Evolutionary conservation across 2,888 invertebrate genomes (phyloP), one percentile per base, ranked within the genome.

Genomic region (Ectemnius lituratus): DNA sequence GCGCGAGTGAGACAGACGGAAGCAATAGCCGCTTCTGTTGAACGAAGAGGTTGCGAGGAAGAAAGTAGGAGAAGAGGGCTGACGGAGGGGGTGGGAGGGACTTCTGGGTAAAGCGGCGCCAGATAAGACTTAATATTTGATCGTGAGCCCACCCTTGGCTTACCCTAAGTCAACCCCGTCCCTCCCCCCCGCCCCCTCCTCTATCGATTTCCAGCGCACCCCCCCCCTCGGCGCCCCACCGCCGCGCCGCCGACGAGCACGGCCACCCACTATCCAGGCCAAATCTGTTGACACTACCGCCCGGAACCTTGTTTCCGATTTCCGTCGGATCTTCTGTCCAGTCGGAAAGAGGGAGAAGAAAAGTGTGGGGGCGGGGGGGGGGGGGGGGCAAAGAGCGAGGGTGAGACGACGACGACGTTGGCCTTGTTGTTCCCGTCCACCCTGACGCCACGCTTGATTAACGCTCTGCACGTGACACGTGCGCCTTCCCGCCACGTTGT

Each of bases 51-150:
- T 8, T 37, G 67, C 70, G 80, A 62, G 76, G 79, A 62, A 76
- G 46, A 73, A 75, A 78, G 60, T 27, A 56, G 70, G 47, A 73
- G 63, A 70, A 47, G 81, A 79, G 83, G 86, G 86, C 84, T 83
- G 84, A 84, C 85, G 70, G 68, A 69, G 69, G 78, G 64, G 75
- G 68, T 66, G 58, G n/a, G 75, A 73, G 74, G 60, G 70, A 72
- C 84, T 86, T 86, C 85, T 84, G 84, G 85, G 85, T 87, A 87
- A 88, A 88, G 85, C 87, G 88, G 87, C 88, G 89, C 89, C 88
- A 87, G 88, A 89, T 88, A 89, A 89, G 88, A 88, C 89, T 89
- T 89, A 89, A 89, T 89, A 89, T 89, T 89, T 89, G 89, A 89
- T 89, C 89, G 89, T 82, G 85, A 82, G 83, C 85, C 86, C 86